Conservation (phyloP, 2,888 invertebrate species). For the Corbicula japonica region DNA sequence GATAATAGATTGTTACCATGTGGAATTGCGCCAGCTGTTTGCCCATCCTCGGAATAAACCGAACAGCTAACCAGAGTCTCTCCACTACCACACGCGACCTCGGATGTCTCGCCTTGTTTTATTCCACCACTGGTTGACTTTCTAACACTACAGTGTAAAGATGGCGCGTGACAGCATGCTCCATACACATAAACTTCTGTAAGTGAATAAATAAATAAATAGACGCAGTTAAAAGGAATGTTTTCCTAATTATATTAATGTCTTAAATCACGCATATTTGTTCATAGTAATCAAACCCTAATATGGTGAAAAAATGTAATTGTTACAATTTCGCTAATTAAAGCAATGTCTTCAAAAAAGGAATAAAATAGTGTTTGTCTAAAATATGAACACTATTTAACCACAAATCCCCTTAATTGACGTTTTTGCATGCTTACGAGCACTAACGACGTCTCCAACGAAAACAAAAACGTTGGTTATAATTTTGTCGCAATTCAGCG, state of each 20-base stretch:
- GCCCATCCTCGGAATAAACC: conserved; percentile 50
- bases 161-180: conserved; percentile 53
- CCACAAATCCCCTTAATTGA: no score
- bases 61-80: conserved; percentile 48
- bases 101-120: conserved; percentile 37
- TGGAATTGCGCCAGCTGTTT: conserved; percentile 44
- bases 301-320: not conserved
- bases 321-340: not conserved
- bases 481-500: no score
- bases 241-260: no score
- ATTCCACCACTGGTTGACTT: conserved; percentile 42
- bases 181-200: conserved; percentile 51
- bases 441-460: no score
- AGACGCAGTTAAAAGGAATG: no score
- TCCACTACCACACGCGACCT: conserved; percentile 31
- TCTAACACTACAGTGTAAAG: conserved; percentile 35
- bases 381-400: no score
- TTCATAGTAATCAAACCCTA: no score
- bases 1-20: conserved; percentile 10
- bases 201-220: not conserved
- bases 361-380: not conserved
- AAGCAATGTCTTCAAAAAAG: not conserved
- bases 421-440: no score
- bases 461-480: no score
- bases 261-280: no score